These are phyloP conservation scores for Apis florea DNA, from an alignment of 1,140 invertebrate species.

Conservation along the genomic window DNA sequence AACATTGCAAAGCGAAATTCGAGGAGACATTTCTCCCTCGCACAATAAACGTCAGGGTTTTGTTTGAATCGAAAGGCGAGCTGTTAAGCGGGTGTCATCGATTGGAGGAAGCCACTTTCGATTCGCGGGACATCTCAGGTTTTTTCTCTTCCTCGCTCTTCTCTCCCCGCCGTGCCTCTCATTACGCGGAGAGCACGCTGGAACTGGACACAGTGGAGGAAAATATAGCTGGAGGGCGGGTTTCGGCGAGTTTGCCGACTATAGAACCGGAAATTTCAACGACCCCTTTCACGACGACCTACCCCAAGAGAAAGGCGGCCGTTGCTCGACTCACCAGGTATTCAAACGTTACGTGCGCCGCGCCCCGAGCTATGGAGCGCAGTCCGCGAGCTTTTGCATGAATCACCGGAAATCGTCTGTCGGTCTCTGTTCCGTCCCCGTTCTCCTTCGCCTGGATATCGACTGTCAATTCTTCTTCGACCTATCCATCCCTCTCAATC, in stretches of 20 bases:
- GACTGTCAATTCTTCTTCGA: neutral
- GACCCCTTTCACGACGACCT: conserved; percentile 49
- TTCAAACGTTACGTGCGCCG: conserved; percentile 1
- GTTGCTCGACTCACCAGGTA: conserved; percentile 37
- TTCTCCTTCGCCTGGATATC: conserved; percentile 11
- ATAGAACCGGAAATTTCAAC: conserved; percentile 53
- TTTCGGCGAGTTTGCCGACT: conserved; percentile 46
- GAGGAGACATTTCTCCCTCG: neutral
- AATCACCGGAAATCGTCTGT: conserved; percentile 40
- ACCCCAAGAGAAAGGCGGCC: conserved; percentile 46
- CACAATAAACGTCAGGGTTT: too few relatives aligned
- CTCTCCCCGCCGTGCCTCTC: conserved; percentile 8
- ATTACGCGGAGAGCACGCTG: conserved; percentile 46
- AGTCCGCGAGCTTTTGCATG: conserved; percentile 10
- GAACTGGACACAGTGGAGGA: conserved; percentile 38
- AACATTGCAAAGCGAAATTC: neutral
- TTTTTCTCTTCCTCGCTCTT: neutral
- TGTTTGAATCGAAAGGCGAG: neutral
- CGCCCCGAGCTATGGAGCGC: neutral
- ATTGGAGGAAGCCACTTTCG: conserved; percentile 15
- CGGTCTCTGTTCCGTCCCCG: neutral
- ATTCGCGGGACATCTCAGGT: neutral
- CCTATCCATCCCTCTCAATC: neutral
- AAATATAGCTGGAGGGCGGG: conserved; percentile 37
- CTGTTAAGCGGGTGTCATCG: conserved; percentile 34